phyloP scores from a whole-genome alignment of 2,797 vertebrate genomes.

The Labroides dimidiatus region DNA sequence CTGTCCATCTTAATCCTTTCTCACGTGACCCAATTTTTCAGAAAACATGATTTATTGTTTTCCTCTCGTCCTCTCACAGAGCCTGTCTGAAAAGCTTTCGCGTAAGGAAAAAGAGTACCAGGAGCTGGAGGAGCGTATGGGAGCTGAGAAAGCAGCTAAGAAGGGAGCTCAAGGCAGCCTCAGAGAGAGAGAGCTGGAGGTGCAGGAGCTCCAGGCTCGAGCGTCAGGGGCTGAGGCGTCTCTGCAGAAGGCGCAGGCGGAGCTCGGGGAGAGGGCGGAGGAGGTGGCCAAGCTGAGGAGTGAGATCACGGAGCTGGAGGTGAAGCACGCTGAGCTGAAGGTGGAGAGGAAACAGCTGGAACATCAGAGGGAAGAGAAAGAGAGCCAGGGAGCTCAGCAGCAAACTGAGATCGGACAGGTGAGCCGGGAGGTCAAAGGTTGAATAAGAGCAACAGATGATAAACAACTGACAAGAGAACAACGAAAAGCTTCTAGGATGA shows the following conservation, averaged over 20 bases:
- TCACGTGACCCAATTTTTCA: background rate
- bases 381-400: conserved; percentile 91
- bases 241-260: conserved; percentile 85
- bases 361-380: conserved; percentile 94
- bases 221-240: conserved; percentile 86
- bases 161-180: conserved; percentile 87
- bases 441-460: too few species aligned
- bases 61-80: conserved; percentile 72
- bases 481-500: too few species aligned
- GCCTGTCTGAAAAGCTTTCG: conserved; percentile 87
- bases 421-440: conserved; percentile 16
- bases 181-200: conserved; percentile 91
- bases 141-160: conserved; percentile 85
- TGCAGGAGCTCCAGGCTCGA: conserved; percentile 90
- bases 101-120: conserved; percentile 88
- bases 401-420: conserved; percentile 96
- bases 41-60: background rate
- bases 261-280: conserved; percentile 87
- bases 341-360: conserved; percentile 94
- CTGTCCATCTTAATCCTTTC: background rate
- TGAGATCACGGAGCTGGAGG: conserved; percentile 90
- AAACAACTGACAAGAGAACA: too few species aligned
- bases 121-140: conserved; percentile 88
- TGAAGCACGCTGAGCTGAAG: conserved; percentile 91
- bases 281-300: conserved; percentile 87